Percentiles rank a stretch among this genome's conserved stretches.
Evolutionary conservation across 2,888 invertebrate species (phyloP).

Genomic region (Lycia hirtaria): DNA sequence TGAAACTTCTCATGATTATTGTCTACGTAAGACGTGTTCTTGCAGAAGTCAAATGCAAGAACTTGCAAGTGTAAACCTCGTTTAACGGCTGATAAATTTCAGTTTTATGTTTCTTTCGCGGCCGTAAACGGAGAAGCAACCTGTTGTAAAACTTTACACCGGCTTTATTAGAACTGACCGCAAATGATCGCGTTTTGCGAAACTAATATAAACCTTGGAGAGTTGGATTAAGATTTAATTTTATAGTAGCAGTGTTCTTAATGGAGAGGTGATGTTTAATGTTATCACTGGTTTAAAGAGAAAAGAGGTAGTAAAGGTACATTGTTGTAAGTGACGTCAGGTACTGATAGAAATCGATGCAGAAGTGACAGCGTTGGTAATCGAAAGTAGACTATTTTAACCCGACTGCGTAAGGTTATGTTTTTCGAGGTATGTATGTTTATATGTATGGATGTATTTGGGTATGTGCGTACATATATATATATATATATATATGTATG

Average conservation of each 20-base stretch:
- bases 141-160: constrained; percentile 67
- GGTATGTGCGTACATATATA: no score
- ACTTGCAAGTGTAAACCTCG: background rate
- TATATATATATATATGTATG: no score
- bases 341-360: background rate
- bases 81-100: constrained; percentile 49
- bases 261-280: constrained; percentile 2
- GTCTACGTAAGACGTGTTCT: no score
- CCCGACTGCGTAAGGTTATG: no score
- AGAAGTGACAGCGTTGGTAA: background rate
- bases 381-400: no score
- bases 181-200: constrained; percentile 23
- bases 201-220: background rate
- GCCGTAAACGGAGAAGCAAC: constrained; percentile 55
- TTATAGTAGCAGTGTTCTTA: background rate
- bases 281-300: constrained; percentile 6
- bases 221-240: background rate
- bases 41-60: background rate
- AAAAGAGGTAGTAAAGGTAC: no score
- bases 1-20: no score
- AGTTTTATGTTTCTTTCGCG: constrained; percentile 53
- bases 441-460: no score
- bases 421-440: no score
- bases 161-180: constrained; percentile 44
- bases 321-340: constrained; percentile 9